Percentiles rank a stretch among this genome's conserved stretches.
phyloP scores from a whole-genome alignment of 92 coral and sea anemone genomes.

The Scolanthus callimorphus region DNA sequence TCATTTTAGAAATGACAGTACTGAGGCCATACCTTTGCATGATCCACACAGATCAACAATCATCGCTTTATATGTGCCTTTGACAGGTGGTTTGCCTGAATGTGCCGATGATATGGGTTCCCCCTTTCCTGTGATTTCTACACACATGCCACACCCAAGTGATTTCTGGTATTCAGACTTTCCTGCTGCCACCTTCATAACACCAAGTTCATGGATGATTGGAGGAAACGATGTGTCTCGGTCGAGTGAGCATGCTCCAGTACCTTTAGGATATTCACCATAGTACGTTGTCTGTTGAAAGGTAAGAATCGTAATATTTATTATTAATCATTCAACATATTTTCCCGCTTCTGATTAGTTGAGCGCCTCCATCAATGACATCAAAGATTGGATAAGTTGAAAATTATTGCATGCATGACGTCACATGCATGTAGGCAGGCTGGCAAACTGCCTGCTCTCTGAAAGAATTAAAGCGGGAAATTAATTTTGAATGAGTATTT shows the following conservation, averaged over 20 bases:
- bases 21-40: slow-evolving; percentile 41
- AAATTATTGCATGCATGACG: too few species aligned
- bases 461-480: too few species aligned
- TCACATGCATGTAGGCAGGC: too few species aligned
- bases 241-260: slow-evolving; percentile 70
- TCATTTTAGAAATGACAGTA: too few species aligned
- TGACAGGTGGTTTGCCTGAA: slow-evolving; percentile 55
- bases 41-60: slow-evolving; percentile 63
- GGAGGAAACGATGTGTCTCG: slow-evolving; percentile 66
- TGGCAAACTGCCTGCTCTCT: too few species aligned
- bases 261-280: slow-evolving; percentile 59
- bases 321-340: too few species aligned
- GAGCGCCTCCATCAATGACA: too few species aligned
- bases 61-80: slow-evolving; percentile 58
- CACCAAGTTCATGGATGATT: slow-evolving; percentile 49
- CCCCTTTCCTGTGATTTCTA: slow-evolving; percentile 69
- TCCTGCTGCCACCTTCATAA: slow-evolving; percentile 84
- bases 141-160: slow-evolving; percentile 81
- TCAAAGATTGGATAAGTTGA: too few species aligned
- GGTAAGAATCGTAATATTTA: too few species aligned
- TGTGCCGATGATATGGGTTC: slow-evolving; percentile 39
- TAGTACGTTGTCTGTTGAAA: slow-evolving; percentile 70
- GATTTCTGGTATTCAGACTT: slow-evolving; percentile 59
- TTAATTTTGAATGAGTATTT: too few species aligned
- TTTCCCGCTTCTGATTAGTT: too few species aligned